These are phyloP conservation scores for Ailuropoda melanoleuca DNA, from an alignment of 2,113 vertebrate species.

Conservation along the genomic window DNA sequence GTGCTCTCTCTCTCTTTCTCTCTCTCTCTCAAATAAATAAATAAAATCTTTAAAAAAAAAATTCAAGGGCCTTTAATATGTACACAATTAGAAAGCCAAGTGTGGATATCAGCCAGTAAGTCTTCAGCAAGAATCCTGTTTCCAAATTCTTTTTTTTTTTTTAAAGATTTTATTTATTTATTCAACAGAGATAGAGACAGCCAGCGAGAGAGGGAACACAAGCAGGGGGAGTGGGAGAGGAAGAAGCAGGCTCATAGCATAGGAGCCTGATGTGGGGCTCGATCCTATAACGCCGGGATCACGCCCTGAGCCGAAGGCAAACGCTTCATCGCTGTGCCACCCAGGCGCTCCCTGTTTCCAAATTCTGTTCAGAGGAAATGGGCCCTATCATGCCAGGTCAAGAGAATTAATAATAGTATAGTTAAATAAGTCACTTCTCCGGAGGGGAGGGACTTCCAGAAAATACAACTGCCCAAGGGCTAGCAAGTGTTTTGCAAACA, in stretches of 20 bases:
- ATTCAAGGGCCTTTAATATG: not conserved
- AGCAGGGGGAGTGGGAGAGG: too few relatives aligned
- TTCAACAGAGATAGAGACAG: too few relatives aligned
- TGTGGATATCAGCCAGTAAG: slow-evolving; percentile 6
- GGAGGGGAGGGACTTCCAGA: not conserved
- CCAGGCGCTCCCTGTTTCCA: not conserved
- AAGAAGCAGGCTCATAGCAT: too few relatives aligned
- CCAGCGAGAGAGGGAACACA: too few relatives aligned
- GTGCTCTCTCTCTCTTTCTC: too few relatives aligned
- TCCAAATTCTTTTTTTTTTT: not conserved
- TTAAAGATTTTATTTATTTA: too few relatives aligned
- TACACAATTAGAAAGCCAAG: not conserved
- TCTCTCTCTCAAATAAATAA: too few relatives aligned
- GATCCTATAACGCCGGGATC: too few relatives aligned
- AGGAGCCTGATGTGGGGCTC: too few relatives aligned
- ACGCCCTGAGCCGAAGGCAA: too few relatives aligned
- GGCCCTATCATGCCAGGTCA: not conserved
- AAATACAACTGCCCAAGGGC: not conserved
- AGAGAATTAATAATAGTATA: not conserved
- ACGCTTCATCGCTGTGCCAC: too few relatives aligned
- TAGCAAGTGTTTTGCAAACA: not conserved
- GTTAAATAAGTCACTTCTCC: not conserved
- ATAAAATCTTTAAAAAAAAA: not conserved
- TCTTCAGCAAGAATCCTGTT: slow-evolving; percentile 33
- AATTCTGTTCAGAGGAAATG: slow-evolving; percentile 1